Conservation (phyloP, 2,113 vertebrate genomes). For the Sorex araneus region DNA sequence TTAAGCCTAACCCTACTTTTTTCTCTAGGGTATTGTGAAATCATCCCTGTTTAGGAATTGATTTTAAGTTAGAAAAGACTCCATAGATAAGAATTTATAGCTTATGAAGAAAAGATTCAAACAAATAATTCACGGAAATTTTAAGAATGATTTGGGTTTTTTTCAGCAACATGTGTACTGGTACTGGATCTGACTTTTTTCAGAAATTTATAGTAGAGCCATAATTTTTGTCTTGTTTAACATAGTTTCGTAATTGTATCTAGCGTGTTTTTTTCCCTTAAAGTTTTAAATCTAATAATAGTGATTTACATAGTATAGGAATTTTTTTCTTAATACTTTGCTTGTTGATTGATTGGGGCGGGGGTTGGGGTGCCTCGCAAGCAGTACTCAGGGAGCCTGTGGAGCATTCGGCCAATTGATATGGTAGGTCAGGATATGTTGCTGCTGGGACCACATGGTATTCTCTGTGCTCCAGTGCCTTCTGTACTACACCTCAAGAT, state of each 20-base stretch:
- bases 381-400: too few species aligned
- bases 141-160: background rate
- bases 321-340: background rate
- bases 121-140: slow-evolving; percentile 32
- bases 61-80: slow-evolving; percentile 67
- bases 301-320: background rate
- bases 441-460: too few species aligned
- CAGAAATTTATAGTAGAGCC: slow-evolving; percentile 11
- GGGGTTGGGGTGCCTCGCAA: too few species aligned
- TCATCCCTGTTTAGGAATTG: slow-evolving; percentile 60
- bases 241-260: slow-evolving; percentile 15
- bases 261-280: slow-evolving; percentile 30
- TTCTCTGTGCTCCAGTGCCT: too few species aligned
- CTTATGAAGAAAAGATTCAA: slow-evolving; percentile 34
- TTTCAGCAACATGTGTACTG: background rate
- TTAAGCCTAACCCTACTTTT: slow-evolving; percentile 54
- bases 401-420: too few species aligned
- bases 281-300: slow-evolving; percentile 55
- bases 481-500: too few species aligned
- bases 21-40: slow-evolving; percentile 46
- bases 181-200: slow-evolving; percentile 10
- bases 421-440: too few species aligned
- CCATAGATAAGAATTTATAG: slow-evolving; percentile 49
- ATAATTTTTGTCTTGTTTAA: slow-evolving; percentile 55
- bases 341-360: too few species aligned